These are phyloP conservation scores for Micoletzkya japonica DNA, from an alignment of 2,888 invertebrate species.

Conservation along the genomic window DNA sequence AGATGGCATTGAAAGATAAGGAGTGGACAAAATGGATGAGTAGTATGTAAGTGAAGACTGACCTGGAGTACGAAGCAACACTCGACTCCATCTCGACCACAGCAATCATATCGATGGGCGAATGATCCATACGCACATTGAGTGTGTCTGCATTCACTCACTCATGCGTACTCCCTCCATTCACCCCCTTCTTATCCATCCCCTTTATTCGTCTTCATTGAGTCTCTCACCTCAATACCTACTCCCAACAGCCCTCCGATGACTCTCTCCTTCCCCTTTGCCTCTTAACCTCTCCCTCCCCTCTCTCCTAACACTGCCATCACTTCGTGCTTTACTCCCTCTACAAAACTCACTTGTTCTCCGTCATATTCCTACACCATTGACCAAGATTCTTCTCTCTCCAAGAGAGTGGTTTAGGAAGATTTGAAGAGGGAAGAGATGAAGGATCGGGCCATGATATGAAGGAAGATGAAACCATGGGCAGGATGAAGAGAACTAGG, in stretches of 20 bases:
- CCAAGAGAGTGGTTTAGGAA: constrained; percentile 43
- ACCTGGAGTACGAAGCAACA: constrained; percentile 60
- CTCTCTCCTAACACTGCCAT: no score
- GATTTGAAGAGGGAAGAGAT: constrained; percentile 17
- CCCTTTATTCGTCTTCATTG: no score
- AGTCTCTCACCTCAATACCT: no score
- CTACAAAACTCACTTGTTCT: constrained; percentile 45
- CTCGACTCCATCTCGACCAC: constrained; percentile 52
- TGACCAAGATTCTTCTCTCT: constrained; percentile 59
- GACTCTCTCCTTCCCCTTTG: no score
- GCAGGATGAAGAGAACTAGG: not conserved
- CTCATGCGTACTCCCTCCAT: no score
- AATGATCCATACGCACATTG: constrained; percentile 59
- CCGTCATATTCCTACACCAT: constrained; percentile 60
- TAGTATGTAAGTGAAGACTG: not conserved
- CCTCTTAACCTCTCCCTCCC: no score
- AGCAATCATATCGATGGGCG: constrained; percentile 59
- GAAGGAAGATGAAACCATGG: constrained; percentile 5
- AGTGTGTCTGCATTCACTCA: constrained; percentile 58
- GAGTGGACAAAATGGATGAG: not conserved
- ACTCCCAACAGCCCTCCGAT: no score
- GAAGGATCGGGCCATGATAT: constrained; percentile 17
- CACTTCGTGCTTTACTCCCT: no score
- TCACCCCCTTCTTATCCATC: no score
- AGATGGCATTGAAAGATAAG: not conserved